Conservation (phyloP, 2,888 invertebrate genomes). For the Augiades crinisus region DNA sequence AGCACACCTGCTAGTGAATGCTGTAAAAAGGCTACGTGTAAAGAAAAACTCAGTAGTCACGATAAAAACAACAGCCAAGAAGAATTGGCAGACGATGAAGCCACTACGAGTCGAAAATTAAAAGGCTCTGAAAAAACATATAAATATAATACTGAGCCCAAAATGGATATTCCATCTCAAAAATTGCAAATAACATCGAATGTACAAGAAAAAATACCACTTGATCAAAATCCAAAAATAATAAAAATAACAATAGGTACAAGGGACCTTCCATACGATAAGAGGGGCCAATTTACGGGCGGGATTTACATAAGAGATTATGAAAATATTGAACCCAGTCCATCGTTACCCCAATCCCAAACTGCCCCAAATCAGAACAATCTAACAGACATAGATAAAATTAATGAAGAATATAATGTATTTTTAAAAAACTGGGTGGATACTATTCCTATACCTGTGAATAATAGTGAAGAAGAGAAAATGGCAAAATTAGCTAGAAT, state of each 20-base stretch:
- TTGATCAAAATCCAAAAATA: not conserved
- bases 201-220: not conserved
- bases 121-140: too few relatives aligned
- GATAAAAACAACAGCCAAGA: too few relatives aligned
- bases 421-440: constrained; percentile 51
- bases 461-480: constrained; percentile 36
- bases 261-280: not conserved
- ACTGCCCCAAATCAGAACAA: not conserved
- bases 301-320: constrained; percentile 11
- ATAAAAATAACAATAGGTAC: not conserved
- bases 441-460: constrained; percentile 44
- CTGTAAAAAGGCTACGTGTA: constrained; percentile 11
- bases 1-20: constrained; percentile 3
- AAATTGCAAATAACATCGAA: not conserved
- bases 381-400: constrained; percentile 30
- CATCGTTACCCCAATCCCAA: not conserved
- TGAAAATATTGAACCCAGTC: not conserved
- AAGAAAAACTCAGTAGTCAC: not conserved
- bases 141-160: too few relatives aligned
- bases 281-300: not conserved
- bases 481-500: constrained; percentile 43
- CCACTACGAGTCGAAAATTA: too few relatives aligned
- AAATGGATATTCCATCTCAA: not conserved
- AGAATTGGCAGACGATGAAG: too few relatives aligned
- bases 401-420: constrained; percentile 45